These are phyloP conservation scores for Agapetus fuscipes DNA, from an alignment of 2,888 invertebrate genomes.

Conservation along the genomic window DNA sequence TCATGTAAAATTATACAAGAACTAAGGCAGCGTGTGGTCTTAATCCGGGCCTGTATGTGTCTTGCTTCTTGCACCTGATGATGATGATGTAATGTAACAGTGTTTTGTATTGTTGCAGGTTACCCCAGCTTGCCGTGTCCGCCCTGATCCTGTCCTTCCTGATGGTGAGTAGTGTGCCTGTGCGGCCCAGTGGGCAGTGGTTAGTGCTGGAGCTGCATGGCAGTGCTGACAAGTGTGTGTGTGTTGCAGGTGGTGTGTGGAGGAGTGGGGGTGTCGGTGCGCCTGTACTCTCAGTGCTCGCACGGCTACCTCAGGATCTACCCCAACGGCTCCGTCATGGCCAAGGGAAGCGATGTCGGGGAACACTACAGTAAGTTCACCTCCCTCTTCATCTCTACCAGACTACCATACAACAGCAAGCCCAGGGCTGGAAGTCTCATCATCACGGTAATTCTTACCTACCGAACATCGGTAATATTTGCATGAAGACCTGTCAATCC, in stretches of 20 bases:
- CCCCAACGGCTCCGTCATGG: constrained; percentile 55
- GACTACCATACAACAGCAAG: neutral
- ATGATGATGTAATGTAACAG: too few relatives aligned
- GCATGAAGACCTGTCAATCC: too few relatives aligned
- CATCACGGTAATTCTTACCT: too few relatives aligned
- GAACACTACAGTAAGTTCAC: constrained; percentile 52
- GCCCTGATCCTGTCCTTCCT: constrained; percentile 85
- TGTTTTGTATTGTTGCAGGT: constrained; percentile 45
- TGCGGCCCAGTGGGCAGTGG: too few relatives aligned
- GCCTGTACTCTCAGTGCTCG: constrained; percentile 59
- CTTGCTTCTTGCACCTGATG: too few relatives aligned
- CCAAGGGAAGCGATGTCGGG: constrained; percentile 37
- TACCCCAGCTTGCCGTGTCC: constrained; percentile 86
- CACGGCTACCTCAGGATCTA: constrained; percentile 56
- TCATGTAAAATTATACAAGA: too few relatives aligned
- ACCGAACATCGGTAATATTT: too few relatives aligned
- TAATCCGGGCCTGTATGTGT: too few relatives aligned
- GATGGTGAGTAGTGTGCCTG: constrained; percentile 80
- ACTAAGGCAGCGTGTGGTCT: too few relatives aligned
- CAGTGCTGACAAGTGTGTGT: too few relatives aligned
- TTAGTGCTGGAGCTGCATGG: too few relatives aligned
- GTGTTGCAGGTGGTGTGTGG: constrained; percentile 59
- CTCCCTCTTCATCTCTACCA: constrained; percentile 1
- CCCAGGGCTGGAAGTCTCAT: too few relatives aligned
- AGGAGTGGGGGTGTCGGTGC: constrained; percentile 63